These are phyloP conservation scores for Poecile atricapillus DNA, from an alignment of 2,113 vertebrate species.

Conservation along the genomic window DNA sequence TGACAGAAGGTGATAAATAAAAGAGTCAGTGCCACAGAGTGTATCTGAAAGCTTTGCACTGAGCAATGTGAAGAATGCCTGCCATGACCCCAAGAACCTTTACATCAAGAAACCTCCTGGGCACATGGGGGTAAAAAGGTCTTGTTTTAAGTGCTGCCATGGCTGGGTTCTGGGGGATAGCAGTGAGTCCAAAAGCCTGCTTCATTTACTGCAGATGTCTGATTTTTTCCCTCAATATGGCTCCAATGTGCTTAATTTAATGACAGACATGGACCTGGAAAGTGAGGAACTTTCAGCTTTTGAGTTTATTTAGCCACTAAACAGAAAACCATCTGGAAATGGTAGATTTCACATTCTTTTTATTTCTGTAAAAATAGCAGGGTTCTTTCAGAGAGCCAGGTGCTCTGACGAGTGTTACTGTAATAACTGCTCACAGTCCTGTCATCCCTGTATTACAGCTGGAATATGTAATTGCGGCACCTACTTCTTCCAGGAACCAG, in stretches of 20 bases:
- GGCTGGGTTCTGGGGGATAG: neutral
- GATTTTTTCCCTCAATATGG: neutral
- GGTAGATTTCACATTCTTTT: neutral
- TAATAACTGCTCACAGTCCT: neutral
- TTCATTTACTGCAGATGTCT: neutral
- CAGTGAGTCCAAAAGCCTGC: neutral
- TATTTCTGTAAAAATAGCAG: neutral
- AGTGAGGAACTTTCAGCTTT: neutral
- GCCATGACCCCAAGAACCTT: neutral
- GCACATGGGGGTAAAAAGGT: neutral
- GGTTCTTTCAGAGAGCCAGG: neutral
- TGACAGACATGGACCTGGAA: neutral
- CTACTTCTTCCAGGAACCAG: neutral
- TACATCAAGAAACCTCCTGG: neutral
- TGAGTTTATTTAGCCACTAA: conserved; percentile 18
- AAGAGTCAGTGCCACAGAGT: conserved; percentile 40
- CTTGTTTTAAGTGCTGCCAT: neutral
- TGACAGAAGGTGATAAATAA: conserved; percentile 80
- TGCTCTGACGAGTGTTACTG: neutral
- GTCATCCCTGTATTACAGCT: neutral
- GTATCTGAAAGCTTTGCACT: conserved; percentile 16
- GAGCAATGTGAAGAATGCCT: conserved; percentile 34
- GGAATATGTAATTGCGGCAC: neutral
- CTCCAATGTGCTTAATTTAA: neutral
- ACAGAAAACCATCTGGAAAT: neutral